Percentiles rank a stretch among this genome's conserved stretches.
Evolutionary conservation across 2,113 vertebrate genomes (phyloP).

Genomic region (Ceuthmochares aereus): DNA sequence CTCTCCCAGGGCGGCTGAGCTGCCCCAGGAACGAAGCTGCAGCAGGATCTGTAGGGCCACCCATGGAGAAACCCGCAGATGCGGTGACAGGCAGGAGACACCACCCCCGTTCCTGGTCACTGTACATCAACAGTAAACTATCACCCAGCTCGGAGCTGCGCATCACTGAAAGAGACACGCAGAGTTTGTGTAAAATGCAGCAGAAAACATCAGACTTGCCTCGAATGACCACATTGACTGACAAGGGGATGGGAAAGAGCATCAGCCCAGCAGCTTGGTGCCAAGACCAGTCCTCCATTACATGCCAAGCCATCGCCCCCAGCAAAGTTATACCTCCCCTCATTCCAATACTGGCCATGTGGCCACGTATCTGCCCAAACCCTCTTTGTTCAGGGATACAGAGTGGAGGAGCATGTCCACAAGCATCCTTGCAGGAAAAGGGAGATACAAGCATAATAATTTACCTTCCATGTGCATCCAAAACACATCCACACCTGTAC

Average conservation of each 20-base stretch:
- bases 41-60: not conserved
- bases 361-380: not conserved
- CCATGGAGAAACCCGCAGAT: not conserved
- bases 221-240: not conserved
- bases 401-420: not conserved
- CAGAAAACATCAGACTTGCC: not conserved
- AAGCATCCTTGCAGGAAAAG: not conserved
- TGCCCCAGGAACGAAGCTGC: not conserved
- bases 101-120: not conserved
- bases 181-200: not conserved
- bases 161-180: not conserved
- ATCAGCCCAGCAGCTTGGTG: not conserved
- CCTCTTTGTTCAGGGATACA: not conserved
- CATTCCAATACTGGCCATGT: rapidly evolving
- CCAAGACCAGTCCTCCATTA: not conserved
- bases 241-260: not conserved
- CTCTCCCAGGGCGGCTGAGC: not conserved
- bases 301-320: not conserved
- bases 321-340: not conserved
- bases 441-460: rapidly evolving
- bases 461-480: not conserved
- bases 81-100: not conserved
- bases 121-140: not conserved
- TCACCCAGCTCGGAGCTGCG: not conserved
- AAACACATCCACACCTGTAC: rapidly evolving